Evolutionary conservation across 2,113 vertebrate genomes (phyloP).

Genomic region (Bufo bufo): DNA sequence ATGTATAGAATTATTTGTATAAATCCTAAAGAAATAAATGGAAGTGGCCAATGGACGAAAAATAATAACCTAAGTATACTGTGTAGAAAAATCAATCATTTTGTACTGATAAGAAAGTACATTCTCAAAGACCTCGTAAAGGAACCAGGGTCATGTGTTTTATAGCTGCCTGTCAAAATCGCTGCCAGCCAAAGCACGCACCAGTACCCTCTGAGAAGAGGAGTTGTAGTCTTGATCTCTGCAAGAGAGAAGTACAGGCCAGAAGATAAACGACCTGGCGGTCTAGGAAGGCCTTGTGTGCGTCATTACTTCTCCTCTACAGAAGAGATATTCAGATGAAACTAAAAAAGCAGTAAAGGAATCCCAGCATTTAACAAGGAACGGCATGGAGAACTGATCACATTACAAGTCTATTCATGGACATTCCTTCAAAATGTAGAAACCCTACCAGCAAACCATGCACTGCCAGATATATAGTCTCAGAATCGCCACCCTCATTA

Average conservation of each 20-base stretch:
- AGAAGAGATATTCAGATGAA: constrained; percentile 15
- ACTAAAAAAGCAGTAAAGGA: neutral
- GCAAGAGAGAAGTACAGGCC: neutral
- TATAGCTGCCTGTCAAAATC: constrained; percentile 23
- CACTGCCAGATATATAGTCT: neutral
- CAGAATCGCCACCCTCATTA: neutral
- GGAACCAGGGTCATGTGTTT: neutral
- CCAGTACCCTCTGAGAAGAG: neutral
- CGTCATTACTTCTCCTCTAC: constrained; percentile 24
- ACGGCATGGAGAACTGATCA: neutral
- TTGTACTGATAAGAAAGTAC: constrained; percentile 16
- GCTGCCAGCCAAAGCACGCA: constrained; percentile 15
- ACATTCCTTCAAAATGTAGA: constrained; percentile 2
- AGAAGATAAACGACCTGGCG: constrained; percentile 22
- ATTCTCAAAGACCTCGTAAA: neutral
- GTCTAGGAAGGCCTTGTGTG: neutral
- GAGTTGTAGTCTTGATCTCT: neutral
- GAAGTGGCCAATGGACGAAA: neutral
- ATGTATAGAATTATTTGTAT: no score
- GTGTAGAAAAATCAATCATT: neutral
- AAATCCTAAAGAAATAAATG: neutral
- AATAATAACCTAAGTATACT: neutral
- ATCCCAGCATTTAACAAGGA: constrained; percentile 3
- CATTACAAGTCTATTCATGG: neutral
- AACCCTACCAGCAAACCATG: neutral